Percentiles rank a stretch among this genome's conserved stretches.
Conservation (phyloP, 2,113 vertebrate genomes). For the Pteruthius melanotis region DNA sequence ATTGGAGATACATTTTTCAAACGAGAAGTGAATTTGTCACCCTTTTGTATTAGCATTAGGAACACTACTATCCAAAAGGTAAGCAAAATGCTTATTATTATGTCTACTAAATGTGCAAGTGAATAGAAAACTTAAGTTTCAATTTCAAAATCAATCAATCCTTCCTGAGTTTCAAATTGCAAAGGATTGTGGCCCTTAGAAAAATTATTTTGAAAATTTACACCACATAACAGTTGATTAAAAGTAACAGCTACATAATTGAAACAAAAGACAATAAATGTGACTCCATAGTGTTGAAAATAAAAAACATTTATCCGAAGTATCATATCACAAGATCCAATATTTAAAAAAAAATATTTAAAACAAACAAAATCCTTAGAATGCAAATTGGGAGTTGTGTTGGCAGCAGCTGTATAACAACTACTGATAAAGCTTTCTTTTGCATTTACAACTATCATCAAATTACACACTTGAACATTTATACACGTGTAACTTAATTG, state of each 20-base stretch:
- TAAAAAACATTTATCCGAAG: background rate
- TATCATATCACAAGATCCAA: background rate
- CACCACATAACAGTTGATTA: background rate
- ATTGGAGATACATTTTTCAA: background rate
- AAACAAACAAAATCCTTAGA: background rate
- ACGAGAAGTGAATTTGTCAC: background rate
- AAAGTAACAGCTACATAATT: background rate
- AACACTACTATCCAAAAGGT: background rate
- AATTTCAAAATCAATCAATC: background rate
- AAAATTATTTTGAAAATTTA: background rate
- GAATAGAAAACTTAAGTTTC: background rate
- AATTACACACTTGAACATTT: background rate
- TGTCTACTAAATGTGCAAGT: background rate
- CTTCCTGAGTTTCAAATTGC: background rate
- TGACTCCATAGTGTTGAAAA: slow-evolving; percentile 11
- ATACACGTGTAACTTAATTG: background rate
- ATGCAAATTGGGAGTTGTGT: background rate
- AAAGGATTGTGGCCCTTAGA: background rate
- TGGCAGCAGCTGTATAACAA: background rate
- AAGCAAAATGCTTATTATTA: background rate
- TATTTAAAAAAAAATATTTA: background rate
- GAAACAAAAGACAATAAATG: background rate
- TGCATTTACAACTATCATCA: background rate
- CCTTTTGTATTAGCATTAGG: background rate
- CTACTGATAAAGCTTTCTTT: background rate